A percentile compares a stretch with the other conserved stretches of the same genome.
Evolutionary conservation across 2,888 invertebrate species (phyloP).

Genomic region (Drepana falcataria): DNA sequence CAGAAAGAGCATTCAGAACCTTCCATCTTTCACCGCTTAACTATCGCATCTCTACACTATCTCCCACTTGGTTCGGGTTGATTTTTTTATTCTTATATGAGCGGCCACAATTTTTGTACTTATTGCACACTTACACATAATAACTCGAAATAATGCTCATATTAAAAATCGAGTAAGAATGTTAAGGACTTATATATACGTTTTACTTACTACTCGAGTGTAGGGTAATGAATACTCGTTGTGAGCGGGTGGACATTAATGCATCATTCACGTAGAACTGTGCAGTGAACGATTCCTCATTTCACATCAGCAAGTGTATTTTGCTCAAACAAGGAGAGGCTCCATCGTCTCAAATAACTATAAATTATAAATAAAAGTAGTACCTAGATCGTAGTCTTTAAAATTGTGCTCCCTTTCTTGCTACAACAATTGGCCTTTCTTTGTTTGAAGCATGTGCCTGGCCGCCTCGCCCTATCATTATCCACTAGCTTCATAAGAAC

Average conservation of each 20-base stretch:
- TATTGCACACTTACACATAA: background rate
- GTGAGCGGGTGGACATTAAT: constrained; percentile 36
- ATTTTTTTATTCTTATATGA: constrained; percentile 33
- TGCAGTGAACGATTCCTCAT: constrained; percentile 59
- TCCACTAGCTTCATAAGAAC: constrained; percentile 16
- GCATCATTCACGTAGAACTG: constrained; percentile 41
- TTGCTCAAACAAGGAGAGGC: constrained; percentile 61
- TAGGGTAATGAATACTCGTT: constrained; percentile 31
- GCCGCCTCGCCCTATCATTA: constrained; percentile 46
- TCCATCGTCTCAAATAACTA: constrained; percentile 73
- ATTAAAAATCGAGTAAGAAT: background rate
- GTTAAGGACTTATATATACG: background rate
- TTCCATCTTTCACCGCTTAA: constrained; percentile 72
- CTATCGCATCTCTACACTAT: constrained; percentile 53
- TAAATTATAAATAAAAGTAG: constrained; percentile 71
- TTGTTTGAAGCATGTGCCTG: constrained; percentile 54
- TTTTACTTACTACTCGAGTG: constrained; percentile 22
- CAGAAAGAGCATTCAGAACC: constrained; percentile 68
- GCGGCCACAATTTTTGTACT: constrained; percentile 12
- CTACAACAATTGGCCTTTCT: constrained; percentile 70
- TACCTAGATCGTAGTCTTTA: constrained; percentile 66
- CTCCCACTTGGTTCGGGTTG: constrained; percentile 34
- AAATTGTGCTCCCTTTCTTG: constrained; percentile 74
- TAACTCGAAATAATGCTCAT: background rate
- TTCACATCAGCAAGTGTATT: constrained; percentile 59